These are phyloP conservation scores for Oreochromis grahami DNA, from an alignment of 2,797 vertebrate genomes.

Conservation along the genomic window DNA sequence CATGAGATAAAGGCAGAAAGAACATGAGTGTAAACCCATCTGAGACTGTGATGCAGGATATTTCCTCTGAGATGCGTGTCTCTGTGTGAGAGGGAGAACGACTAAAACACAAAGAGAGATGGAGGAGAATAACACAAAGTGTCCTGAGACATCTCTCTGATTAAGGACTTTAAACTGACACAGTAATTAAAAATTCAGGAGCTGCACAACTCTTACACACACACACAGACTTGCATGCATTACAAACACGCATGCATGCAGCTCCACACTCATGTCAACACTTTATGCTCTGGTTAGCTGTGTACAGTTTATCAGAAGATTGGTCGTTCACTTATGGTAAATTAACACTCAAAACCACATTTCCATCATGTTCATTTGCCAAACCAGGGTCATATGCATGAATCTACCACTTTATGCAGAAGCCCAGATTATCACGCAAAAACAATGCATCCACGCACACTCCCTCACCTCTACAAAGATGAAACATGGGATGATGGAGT, in stretches of 20 bases:
- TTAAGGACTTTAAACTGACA: conserved; percentile 67
- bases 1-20: not conserved
- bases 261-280: conserved; percentile 9
- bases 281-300: conserved; percentile 29
- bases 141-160: conserved; percentile 62
- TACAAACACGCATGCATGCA: not conserved
- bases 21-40: not conserved
- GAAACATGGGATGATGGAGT: conserved; percentile 98
- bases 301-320: conserved; percentile 31
- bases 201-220: conserved; percentile 2
- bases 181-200: conserved; percentile 70
- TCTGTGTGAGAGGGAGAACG: not conserved
- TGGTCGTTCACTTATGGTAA: conserved; percentile 22
- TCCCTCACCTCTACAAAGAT: conserved; percentile 95
- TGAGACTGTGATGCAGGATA: not conserved
- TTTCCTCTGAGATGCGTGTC: not conserved
- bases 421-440: not conserved
- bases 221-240: not conserved
- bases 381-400: not conserved
- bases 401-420: not conserved
- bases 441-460: not conserved
- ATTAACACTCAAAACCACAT: not conserved
- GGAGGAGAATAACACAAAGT: conserved; percentile 18
- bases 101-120: not conserved
- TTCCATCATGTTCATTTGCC: not conserved